Conservation (phyloP, 2,888 invertebrate species). For the Drosophila monieri region DNA sequence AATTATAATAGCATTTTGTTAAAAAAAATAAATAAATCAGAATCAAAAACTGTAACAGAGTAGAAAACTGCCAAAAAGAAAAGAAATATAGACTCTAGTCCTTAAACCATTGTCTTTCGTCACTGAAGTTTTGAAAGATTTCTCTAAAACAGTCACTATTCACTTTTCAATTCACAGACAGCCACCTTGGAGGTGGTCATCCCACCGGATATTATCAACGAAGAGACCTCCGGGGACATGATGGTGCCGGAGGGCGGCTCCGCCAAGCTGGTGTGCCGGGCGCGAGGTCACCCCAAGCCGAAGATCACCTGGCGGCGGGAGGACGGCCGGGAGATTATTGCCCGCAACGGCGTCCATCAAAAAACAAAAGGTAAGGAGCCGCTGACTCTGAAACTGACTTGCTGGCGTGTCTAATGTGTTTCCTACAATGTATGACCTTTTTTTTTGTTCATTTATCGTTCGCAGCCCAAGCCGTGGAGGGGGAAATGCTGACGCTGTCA, state of each 20-base stretch:
- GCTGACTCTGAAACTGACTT: neutral
- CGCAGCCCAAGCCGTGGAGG: constrained; percentile 89
- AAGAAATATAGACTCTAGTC: too few relatives aligned
- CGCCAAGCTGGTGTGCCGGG: constrained; percentile 93
- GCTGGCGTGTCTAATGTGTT: constrained; percentile 30
- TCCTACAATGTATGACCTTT: neutral
- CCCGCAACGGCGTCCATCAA: constrained; percentile 89
- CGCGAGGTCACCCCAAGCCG: constrained; percentile 93
- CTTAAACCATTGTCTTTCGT: neutral
- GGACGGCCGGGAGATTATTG: constrained; percentile 92
- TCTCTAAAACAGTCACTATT: neutral
- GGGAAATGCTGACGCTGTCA: constrained; percentile 91
- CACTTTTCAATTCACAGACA: constrained; percentile 85
- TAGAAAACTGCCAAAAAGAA: too few relatives aligned
- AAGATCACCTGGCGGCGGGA: constrained; percentile 94
- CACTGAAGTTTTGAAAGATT: neutral
- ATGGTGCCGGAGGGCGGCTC: constrained; percentile 97
- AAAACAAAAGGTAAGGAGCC: constrained; percentile 88
- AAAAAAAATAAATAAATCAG: too few relatives aligned
- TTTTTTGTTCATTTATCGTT: neutral
- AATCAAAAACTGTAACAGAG: too few relatives aligned
- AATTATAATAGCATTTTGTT: too few relatives aligned
- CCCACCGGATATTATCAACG: constrained; percentile 94
- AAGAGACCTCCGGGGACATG: constrained; percentile 96
- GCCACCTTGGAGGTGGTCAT: constrained; percentile 96